Base-by-base conservation (phyloP, 2,888 invertebrate genomes). In the Labia minor region DNA sequence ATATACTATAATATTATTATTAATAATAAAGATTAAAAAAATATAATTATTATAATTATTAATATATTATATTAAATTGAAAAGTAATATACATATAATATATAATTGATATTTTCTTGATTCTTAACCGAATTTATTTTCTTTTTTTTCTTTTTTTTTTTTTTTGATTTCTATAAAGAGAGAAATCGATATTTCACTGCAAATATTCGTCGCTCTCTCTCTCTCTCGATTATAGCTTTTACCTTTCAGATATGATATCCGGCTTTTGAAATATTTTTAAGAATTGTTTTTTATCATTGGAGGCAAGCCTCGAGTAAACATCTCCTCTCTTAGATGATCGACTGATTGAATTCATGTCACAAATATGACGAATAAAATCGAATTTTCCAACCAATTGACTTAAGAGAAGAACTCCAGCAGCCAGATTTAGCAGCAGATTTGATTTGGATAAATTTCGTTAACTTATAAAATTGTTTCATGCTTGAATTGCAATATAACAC, bases 321-420 rank as follows among this genome's bases (percentile, higher is more conserved):
- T 49, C 49, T n/a, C n/a, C n/a, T 14, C 49, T 49, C 49, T 10
- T 49, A 49, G 49, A 49, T 49, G 49, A 49, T 49, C 49, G 49
- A 49, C 49, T 49, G 49, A 49, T 49, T 49, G 49, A 49, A 49
- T 49, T 49, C 49, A 49, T 49, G 49, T 49, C 49, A 14, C 49
- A 49, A 16, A 49, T 49, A 49, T 49, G 49, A 49, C 49, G 49
- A 49, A 49, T 49, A 14, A 49, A 49, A 49, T 49, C 49, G 49
- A 49, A 49, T 49, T 49, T 49, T 49, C 49, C 49, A 49, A 3
- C 49, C 14, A 49, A 49, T 49, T 49, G 49, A 49, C 49, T 49
- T 49, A 49, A 14, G 8, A 26, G 26, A 8, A 49, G 49, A 49
- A 49, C 6, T 8, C 3, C 49, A 8, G 6, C 14, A 49, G 49